These are phyloP conservation scores for Hermaeophaga mercurialis DNA, from an alignment of 2,888 invertebrate genomes.

Conservation along the genomic window DNA sequence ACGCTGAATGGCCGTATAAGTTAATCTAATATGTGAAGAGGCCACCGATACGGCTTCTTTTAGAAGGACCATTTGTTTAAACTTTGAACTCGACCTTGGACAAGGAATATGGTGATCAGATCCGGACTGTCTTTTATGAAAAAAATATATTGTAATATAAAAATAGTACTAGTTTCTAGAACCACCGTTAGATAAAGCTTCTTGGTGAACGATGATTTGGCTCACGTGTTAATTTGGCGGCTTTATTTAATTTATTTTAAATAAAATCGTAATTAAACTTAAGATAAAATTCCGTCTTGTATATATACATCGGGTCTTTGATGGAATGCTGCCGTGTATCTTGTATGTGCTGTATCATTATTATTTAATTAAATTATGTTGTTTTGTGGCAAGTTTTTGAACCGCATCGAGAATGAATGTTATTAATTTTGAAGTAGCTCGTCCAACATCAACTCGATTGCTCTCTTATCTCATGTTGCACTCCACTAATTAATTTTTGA, in stretches of 20 bases:
- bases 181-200: too few relatives aligned
- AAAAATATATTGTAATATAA: too few relatives aligned
- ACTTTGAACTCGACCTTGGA: conserved; percentile 17
- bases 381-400: conserved; percentile 44
- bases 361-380: conserved; percentile 47
- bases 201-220: too few relatives aligned
- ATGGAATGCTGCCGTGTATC: conserved; percentile 35
- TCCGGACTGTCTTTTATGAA: too few relatives aligned
- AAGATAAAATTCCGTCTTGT: too few relatives aligned
- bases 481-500: conserved; percentile 15
- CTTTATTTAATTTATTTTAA: too few relatives aligned
- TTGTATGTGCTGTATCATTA: conserved; percentile 48
- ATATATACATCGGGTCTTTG: conserved; percentile 23
- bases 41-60: conserved; percentile 12
- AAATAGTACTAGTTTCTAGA: too few relatives aligned
- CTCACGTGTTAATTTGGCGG: too few relatives aligned
- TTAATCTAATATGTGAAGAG: conserved; percentile 37
- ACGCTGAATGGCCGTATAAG: conserved; percentile 36
- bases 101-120: conserved; percentile 4
- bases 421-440: conserved; percentile 39
- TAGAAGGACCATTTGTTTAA: conserved; percentile 19
- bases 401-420: conserved; percentile 40
- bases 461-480: conserved; percentile 10
- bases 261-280: too few relatives aligned
- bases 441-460: conserved; percentile 15